phyloP scores from a whole-genome alignment of 2,797 vertebrate genomes.

The Clangula hyemalis region DNA sequence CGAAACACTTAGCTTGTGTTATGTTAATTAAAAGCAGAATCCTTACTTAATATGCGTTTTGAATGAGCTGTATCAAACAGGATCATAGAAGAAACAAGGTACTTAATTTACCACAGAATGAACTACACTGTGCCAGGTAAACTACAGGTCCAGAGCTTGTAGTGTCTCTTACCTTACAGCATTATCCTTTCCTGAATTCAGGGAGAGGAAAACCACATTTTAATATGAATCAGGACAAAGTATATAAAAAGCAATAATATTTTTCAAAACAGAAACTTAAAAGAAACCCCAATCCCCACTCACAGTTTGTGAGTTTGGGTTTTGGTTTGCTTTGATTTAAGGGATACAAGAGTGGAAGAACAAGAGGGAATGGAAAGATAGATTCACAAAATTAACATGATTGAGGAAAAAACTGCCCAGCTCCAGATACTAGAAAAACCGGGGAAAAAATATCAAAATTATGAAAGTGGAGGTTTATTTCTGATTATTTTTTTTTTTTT shows the following conservation, averaged over 20 bases:
- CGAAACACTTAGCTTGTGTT: background rate
- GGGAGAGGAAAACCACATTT: background rate
- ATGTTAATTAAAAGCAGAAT: background rate
- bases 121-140: background rate
- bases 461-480: background rate
- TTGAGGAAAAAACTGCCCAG: rapidly evolving
- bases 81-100: background rate
- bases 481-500: background rate
- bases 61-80: background rate
- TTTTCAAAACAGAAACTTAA: background rate
- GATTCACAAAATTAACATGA: background rate
- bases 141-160: background rate
- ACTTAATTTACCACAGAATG: background rate
- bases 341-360: background rate
- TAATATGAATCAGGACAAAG: background rate
- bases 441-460: background rate
- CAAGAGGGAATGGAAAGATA: background rate
- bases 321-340: background rate
- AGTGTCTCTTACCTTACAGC: background rate
- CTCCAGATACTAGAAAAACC: background rate
- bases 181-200: background rate
- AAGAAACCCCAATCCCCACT: background rate
- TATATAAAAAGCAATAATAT: background rate
- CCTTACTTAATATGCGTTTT: background rate
- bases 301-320: background rate